These are phyloP conservation scores for Trachemys scripta DNA, from an alignment of 2,113 vertebrate species.

Conservation along the genomic window DNA sequence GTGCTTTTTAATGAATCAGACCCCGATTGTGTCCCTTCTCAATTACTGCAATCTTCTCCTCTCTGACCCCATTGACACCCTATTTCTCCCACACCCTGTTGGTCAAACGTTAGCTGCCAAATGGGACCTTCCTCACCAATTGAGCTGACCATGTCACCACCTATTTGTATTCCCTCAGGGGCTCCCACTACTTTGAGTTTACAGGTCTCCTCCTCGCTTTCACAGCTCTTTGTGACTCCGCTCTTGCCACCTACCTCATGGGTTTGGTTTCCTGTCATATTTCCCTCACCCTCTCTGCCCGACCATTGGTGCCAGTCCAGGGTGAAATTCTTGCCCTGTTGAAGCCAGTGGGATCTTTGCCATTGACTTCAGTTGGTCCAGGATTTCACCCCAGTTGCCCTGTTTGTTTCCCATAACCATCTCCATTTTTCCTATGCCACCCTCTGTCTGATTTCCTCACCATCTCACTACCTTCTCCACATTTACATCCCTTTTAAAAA, in stretches of 20 bases:
- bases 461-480: not conserved
- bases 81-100: conserved; percentile 4
- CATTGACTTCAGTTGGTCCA: not conserved
- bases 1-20: conserved; percentile 20
- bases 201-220: not conserved
- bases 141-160: not conserved
- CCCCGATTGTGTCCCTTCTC: not conserved
- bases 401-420: not conserved
- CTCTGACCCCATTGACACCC: conserved; percentile 5
- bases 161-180: not conserved
- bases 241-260: not conserved
- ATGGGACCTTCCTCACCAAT: conserved; percentile 4
- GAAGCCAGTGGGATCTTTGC: not conserved
- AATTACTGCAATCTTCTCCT: conserved; percentile 4
- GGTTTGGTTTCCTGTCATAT: not conserved
- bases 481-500: not conserved
- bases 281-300: not conserved
- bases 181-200: not conserved
- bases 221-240: not conserved
- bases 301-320: not conserved
- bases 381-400: not conserved
- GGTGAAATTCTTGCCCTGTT: not conserved
- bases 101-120: not conserved
- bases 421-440: not conserved
- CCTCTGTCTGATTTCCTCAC: not conserved